These are phyloP conservation scores for Hystrix brachyura DNA, from an alignment of 2,113 vertebrate genomes.

Conservation along the genomic window DNA sequence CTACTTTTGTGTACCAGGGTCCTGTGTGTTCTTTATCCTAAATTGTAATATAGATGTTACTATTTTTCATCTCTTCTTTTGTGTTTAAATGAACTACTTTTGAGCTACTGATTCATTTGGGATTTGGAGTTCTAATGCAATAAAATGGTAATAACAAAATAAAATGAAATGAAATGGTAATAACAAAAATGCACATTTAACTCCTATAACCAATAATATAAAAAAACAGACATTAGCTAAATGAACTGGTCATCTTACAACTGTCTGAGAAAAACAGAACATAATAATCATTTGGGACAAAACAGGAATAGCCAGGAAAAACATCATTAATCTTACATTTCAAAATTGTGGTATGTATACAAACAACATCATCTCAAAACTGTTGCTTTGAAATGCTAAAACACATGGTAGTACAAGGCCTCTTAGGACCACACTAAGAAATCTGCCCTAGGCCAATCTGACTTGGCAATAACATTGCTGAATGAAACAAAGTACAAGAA, in stretches of 20 bases:
- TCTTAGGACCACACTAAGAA: background rate
- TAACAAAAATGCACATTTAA: constrained; percentile 35
- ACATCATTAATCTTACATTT: background rate
- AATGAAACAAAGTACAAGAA: background rate
- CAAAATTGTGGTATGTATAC: background rate
- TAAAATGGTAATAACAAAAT: constrained; percentile 17
- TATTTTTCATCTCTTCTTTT: constrained; percentile 36
- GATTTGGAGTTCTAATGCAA: constrained; percentile 36
- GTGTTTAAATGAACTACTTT: background rate
- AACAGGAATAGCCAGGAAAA: background rate
- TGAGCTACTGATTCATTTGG: background rate
- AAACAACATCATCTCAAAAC: background rate
- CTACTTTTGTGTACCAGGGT: background rate
- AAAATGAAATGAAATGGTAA: background rate
- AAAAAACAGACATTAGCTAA: background rate
- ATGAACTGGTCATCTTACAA: background rate
- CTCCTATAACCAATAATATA: background rate
- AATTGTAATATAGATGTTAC: background rate
- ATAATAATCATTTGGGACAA: background rate
- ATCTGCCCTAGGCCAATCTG: background rate
- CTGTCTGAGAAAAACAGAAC: background rate
- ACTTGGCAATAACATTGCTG: background rate
- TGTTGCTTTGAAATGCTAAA: background rate
- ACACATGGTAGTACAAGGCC: background rate
- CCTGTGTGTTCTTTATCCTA: background rate